Conservation (phyloP, 2,888 invertebrate genomes). For the Himalopsyche anomala region DNA sequence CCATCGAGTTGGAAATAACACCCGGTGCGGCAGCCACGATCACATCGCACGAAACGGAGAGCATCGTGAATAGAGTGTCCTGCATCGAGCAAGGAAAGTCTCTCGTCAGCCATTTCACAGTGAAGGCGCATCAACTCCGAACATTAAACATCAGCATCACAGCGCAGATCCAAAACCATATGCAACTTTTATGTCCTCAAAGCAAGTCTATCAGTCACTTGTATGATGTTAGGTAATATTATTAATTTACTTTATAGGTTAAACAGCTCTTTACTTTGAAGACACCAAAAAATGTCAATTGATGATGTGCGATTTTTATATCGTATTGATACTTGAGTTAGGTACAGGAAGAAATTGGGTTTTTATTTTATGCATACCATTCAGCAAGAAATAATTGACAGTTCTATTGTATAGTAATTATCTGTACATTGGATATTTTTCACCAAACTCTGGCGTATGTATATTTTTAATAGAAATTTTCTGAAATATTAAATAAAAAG, state of each 20-base stretch:
- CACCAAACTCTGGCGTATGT: too few relatives aligned
- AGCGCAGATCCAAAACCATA: constrained; percentile 58
- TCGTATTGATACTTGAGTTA: too few relatives aligned
- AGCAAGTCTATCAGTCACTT: not conserved
- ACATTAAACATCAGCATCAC: constrained; percentile 56
- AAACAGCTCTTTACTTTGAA: not conserved
- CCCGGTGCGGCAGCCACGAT: constrained; percentile 58
- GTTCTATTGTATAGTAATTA: too few relatives aligned
- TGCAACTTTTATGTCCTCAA: constrained; percentile 52
- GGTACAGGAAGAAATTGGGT: too few relatives aligned
- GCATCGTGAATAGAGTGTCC: constrained; percentile 7
- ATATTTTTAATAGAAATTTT: too few relatives aligned
- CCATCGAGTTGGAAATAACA: constrained; percentile 55
- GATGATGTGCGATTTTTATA: not conserved
- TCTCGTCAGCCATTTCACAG: constrained; percentile 54
- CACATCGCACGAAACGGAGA: constrained; percentile 51
- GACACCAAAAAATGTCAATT: not conserved
- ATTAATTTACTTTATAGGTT: not conserved
- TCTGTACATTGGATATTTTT: too few relatives aligned
- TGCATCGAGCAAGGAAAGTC: constrained; percentile 57
- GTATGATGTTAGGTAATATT: constrained; percentile 54
- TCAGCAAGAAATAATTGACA: too few relatives aligned
- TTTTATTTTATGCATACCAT: too few relatives aligned
- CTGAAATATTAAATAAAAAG: too few relatives aligned
- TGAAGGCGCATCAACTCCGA: constrained; percentile 61